These are phyloP conservation scores for Caenorhabditis sulstoni DNA, from an alignment of 2,888 invertebrate species.

Conservation along the genomic window DNA sequence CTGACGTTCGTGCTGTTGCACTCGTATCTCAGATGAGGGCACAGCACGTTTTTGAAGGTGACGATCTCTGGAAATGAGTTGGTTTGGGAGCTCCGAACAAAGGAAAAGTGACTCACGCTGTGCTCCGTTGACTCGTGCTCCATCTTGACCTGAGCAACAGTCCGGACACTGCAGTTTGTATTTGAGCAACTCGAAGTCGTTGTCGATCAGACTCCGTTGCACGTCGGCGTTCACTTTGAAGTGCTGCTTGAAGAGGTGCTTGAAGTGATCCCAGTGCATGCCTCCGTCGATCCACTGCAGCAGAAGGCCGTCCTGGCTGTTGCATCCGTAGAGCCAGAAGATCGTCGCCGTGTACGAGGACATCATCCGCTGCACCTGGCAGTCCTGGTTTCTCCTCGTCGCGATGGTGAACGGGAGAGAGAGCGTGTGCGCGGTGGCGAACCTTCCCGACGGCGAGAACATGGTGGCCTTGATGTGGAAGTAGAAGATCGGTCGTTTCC, in stretches of 20 bases:
- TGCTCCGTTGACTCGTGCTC: slow-evolving; percentile 69
- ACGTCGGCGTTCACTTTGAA: slow-evolving; percentile 78
- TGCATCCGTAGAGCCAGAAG: slow-evolving; percentile 79
- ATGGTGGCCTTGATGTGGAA: slow-evolving; percentile 79
- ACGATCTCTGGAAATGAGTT: slow-evolving; percentile 49
- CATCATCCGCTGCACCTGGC: slow-evolving; percentile 81
- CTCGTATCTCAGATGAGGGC: slow-evolving; percentile 79
- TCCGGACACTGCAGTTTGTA: slow-evolving; percentile 79
- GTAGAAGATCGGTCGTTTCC: slow-evolving; percentile 79
- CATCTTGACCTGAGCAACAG: slow-evolving; percentile 69
- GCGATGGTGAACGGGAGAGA: slow-evolving; percentile 79
- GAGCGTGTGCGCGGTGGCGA: slow-evolving; percentile 79
- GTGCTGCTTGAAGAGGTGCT: slow-evolving; percentile 77
- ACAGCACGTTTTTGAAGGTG: slow-evolving; percentile 79
- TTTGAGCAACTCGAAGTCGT: slow-evolving; percentile 77
- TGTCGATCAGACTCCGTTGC: slow-evolving; percentile 71
- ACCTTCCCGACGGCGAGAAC: slow-evolving; percentile 75
- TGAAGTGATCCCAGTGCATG: slow-evolving; percentile 79
- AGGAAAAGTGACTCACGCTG: slow-evolving; percentile 61
- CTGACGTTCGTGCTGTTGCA: slow-evolving; percentile 74
- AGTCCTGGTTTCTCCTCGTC: slow-evolving; percentile 79
- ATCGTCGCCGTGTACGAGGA: slow-evolving; percentile 80
- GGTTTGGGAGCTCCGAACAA: not conserved
- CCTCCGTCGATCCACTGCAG: slow-evolving; percentile 74
- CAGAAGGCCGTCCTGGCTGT: slow-evolving; percentile 75